phyloP scores from a whole-genome alignment of 2,113 vertebrate species.

The Zosterops japonicus region DNA sequence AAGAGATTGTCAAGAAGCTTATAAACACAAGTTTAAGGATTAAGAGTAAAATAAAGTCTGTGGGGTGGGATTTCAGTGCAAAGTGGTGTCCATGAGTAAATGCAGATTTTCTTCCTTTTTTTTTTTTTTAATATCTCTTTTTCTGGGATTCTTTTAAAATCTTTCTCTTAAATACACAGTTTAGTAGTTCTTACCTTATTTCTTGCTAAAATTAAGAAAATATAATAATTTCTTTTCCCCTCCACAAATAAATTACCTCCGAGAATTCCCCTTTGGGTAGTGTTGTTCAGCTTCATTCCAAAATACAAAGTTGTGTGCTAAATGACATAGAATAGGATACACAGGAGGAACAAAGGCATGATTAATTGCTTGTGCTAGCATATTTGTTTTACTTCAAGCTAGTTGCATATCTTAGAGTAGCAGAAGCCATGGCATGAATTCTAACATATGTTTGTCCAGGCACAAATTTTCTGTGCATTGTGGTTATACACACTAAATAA shows the following conservation, averaged over 20 bases:
- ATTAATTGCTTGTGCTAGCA: constrained; percentile 2
- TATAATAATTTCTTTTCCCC: neutral
- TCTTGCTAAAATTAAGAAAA: neutral
- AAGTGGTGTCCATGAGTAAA: neutral
- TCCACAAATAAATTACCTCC: neutral
- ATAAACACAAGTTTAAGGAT: neutral
- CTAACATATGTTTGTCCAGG: neutral
- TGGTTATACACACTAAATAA: neutral
- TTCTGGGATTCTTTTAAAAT: neutral
- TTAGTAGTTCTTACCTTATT: neutral
- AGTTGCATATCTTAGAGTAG: neutral
- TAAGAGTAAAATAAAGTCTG: neutral
- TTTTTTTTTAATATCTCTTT: neutral
- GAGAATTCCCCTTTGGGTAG: neutral
- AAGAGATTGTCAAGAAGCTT: constrained; percentile 14
- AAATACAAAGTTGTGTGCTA: neutral
- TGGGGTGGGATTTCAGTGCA: neutral
- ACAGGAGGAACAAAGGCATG: constrained; percentile 11
- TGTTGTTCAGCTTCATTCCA: neutral
- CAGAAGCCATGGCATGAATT: neutral
- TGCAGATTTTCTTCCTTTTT: neutral
- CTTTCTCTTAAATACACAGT: neutral
- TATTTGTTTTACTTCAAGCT: constrained; percentile 21
- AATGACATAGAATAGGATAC: neutral
- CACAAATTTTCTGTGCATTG: neutral